Percentiles rank a stretch among this genome's conserved stretches.
Evolutionary conservation across 2,888 invertebrate species (phyloP).

Genomic region (Drosophila paracracens): DNA sequence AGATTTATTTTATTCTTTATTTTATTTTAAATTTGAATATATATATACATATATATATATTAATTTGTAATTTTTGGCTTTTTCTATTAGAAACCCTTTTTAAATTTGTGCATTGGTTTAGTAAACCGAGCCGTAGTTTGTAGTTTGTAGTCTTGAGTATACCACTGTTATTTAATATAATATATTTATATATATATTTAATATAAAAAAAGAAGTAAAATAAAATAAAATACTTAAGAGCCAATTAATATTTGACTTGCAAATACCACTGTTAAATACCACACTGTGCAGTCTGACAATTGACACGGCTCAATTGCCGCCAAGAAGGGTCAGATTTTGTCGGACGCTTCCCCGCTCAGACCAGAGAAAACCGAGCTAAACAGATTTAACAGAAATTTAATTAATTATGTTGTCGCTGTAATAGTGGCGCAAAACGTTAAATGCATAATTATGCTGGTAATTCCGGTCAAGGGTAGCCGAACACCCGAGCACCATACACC

Average conservation of each 20-base stretch:
- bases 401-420: slow-evolving; percentile 75
- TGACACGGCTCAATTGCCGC: background rate
- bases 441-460: slow-evolving; percentile 78
- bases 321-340: background rate
- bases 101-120: background rate
- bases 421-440: slow-evolving; percentile 70
- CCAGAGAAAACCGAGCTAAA: slow-evolving; percentile 22
- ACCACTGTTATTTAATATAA: background rate
- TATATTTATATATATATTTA: too few relatives aligned
- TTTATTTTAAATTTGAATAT: background rate
- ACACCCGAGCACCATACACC: slow-evolving; percentile 7
- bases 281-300: background rate
- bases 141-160: background rate
- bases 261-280: background rate
- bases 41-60: background rate
- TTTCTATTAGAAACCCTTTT: background rate
- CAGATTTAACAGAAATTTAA: slow-evolving; percentile 66
- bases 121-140: background rate
- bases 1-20: background rate
- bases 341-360: background rate
- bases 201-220: background rate
- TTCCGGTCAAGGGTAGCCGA: slow-evolving; percentile 49
- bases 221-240: background rate
- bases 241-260: background rate
- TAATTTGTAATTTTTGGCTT: background rate